Percentiles rank a stretch among this genome's conserved stretches.
Conservation (phyloP, 2,113 vertebrate genomes). For the Nematolebias whitei region DNA sequence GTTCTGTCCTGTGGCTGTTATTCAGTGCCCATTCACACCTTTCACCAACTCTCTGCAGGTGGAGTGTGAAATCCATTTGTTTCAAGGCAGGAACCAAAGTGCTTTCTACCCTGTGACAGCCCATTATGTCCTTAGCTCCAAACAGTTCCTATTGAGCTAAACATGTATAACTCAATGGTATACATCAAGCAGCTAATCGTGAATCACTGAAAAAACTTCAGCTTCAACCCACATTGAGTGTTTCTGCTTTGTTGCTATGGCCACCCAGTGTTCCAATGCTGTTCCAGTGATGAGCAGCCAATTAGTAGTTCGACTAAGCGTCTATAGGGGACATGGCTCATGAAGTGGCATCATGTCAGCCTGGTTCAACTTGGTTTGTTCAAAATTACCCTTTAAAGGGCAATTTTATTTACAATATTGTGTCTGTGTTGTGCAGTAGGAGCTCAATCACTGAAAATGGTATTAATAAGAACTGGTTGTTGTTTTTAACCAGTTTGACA, state of each 20-base stretch:
- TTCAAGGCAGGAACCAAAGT: slow-evolving; percentile 67
- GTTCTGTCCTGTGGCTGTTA: slow-evolving; percentile 60
- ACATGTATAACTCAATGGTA: slow-evolving; percentile 62
- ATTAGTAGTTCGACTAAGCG: slow-evolving; percentile 70
- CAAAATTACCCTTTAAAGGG: slow-evolving; percentile 65
- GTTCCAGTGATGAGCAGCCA: slow-evolving; percentile 72
- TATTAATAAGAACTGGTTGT: too few relatives aligned
- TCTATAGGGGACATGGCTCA: slow-evolving; percentile 75
- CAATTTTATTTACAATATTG: slow-evolving; percentile 45
- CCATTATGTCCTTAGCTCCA: slow-evolving; percentile 57
- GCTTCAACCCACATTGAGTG: slow-evolving; percentile 46
- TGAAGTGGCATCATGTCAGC: slow-evolving; percentile 44
- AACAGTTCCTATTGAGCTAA: slow-evolving; percentile 66
- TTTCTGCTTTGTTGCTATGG: slow-evolving; percentile 40
- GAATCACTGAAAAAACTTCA: slow-evolving; percentile 62
- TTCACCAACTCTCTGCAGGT: slow-evolving; percentile 59
- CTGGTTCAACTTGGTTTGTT: slow-evolving; percentile 39
- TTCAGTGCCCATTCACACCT: slow-evolving; percentile 71
- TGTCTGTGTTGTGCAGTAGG: background rate
- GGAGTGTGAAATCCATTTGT: slow-evolving; percentile 75
- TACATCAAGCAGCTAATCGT: slow-evolving; percentile 64
- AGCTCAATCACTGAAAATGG: slow-evolving; percentile 38
- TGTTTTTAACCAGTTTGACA: too few relatives aligned
- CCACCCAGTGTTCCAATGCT: slow-evolving; percentile 65
- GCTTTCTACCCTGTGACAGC: slow-evolving; percentile 56